phyloP scores from a whole-genome alignment of 1,140 invertebrate genomes.

The Cecropterus lyciades region DNA sequence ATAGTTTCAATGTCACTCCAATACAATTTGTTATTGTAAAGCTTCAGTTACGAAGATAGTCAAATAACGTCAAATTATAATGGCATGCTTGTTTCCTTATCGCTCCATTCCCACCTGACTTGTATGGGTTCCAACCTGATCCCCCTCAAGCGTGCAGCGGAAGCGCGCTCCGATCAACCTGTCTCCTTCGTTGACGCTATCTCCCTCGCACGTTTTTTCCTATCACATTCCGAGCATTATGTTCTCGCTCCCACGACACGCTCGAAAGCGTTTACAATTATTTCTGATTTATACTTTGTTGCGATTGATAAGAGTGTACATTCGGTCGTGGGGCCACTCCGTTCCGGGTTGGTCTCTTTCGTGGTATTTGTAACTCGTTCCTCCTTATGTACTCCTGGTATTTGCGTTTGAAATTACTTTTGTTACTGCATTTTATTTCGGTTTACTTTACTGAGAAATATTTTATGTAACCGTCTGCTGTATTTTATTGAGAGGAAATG shows the following conservation, averaged over 20 bases:
- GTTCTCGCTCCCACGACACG: slow-evolving; percentile 58
- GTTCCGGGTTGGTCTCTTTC: slow-evolving; percentile 5
- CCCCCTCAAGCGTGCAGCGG: slow-evolving; percentile 41
- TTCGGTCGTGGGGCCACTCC: slow-evolving; percentile 15
- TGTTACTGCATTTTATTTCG: not conserved
- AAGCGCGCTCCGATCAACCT: slow-evolving; percentile 47
- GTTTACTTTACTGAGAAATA: too few relatives aligned
- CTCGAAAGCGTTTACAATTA: slow-evolving; percentile 33
- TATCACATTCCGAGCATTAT: slow-evolving; percentile 65
- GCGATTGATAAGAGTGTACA: slow-evolving; percentile 29
- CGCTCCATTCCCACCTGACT: slow-evolving; percentile 24
- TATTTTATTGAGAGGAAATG: too few relatives aligned
- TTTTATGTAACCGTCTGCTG: too few relatives aligned
- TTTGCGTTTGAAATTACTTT: slow-evolving; percentile 1
- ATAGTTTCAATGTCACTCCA: not conserved
- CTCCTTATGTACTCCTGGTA: slow-evolving; percentile 1
- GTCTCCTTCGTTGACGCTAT: slow-evolving; percentile 39
- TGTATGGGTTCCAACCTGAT: slow-evolving; percentile 29
- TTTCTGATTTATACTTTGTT: slow-evolving; percentile 28
- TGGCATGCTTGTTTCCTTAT: slow-evolving; percentile 2
- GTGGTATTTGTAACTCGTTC: slow-evolving; percentile 5
- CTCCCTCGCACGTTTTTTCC: slow-evolving; percentile 53
- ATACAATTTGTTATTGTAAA: not conserved
- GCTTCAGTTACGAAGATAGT: not conserved
- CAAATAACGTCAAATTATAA: not conserved